These are phyloP conservation scores for Aegithalos caudatus DNA, from an alignment of 2,113 vertebrate species.

Conservation along the genomic window DNA sequence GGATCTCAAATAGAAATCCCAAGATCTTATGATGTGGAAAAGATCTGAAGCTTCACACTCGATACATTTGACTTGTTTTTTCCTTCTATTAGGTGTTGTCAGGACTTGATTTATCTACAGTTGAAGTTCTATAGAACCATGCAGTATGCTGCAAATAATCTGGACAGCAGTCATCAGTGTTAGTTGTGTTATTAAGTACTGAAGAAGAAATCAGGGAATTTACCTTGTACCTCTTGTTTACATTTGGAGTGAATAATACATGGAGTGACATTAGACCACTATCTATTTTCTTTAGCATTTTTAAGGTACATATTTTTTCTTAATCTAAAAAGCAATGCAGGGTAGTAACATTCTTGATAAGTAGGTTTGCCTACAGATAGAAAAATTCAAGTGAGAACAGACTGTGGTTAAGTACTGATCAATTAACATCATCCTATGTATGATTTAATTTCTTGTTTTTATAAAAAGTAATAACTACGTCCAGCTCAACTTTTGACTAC, in stretches of 20 bases:
- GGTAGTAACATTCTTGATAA: conserved; percentile 15
- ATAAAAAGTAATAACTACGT: background rate
- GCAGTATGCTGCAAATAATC: conserved; percentile 25
- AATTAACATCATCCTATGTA: background rate
- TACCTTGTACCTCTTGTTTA: conserved; percentile 69
- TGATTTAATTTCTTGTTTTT: background rate
- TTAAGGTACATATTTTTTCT: conserved; percentile 53
- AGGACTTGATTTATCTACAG: conserved; percentile 4
- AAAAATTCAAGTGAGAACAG: conserved; percentile 27
- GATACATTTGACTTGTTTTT: background rate
- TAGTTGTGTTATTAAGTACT: conserved; percentile 32
- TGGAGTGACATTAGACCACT: conserved; percentile 59
- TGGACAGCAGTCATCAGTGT: conserved; percentile 36
- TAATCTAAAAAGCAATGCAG: conserved; percentile 49
- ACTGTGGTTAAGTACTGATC: conserved; percentile 5
- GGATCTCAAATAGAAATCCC: conserved; percentile 27
- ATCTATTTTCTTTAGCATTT: conserved; percentile 6
- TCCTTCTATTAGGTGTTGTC: background rate
- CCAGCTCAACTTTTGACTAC: conserved; percentile 44
- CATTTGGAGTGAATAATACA: conserved; percentile 59
- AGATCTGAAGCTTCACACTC: conserved; percentile 44
- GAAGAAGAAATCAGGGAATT: conserved; percentile 66
- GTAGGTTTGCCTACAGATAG: conserved; percentile 28
- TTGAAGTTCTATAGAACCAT: conserved; percentile 20
- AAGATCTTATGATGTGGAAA: background rate